Conservation (phyloP, 2,113 vertebrate species). For the Candoia aspera region DNA sequence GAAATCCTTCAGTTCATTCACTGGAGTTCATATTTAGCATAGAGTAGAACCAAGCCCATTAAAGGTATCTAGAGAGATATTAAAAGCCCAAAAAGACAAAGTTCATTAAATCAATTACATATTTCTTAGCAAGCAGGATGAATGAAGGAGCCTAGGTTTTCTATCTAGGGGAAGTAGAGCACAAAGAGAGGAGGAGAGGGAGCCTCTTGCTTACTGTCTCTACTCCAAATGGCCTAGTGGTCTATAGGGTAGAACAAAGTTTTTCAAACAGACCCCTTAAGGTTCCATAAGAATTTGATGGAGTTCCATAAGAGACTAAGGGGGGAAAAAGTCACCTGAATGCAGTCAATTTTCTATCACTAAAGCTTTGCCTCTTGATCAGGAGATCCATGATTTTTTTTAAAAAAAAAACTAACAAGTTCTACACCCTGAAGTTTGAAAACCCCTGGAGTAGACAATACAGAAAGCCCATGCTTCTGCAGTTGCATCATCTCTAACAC, state of each 20-base stretch:
- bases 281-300: not conserved
- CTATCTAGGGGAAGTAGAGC: too few species aligned
- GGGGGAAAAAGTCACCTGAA: not conserved
- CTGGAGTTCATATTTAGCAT: too few species aligned
- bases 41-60: too few species aligned
- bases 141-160: not conserved
- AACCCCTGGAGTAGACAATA: not conserved
- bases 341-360: not conserved
- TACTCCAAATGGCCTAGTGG: not conserved
- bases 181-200: too few species aligned
- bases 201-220: not conserved
- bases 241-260: not conserved
- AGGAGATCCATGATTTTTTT: not conserved
- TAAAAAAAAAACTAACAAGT: not conserved
- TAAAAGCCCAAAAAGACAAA: not conserved
- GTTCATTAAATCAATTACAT: not conserved
- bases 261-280: not conserved
- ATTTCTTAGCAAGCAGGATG: not conserved
- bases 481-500: too few species aligned
- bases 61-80: too few species aligned
- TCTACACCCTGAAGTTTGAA: not conserved
- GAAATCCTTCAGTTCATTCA: too few species aligned
- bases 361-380: not conserved
- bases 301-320: not conserved
- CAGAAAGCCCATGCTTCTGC: not conserved